phyloP scores from a whole-genome alignment of 2,888 invertebrate genomes.

The Ormyrus thymus region DNA sequence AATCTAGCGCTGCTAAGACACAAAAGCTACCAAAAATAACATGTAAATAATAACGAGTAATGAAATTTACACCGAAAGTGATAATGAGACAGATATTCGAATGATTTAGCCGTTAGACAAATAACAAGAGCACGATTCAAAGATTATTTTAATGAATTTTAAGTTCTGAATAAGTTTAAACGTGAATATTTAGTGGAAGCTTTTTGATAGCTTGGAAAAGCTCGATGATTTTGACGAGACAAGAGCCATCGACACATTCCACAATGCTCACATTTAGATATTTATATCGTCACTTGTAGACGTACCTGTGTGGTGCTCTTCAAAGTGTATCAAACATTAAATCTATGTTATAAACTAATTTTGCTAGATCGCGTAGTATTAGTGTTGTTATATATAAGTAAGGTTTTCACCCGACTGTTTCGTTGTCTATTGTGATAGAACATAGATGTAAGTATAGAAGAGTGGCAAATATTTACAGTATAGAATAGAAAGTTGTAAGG shows the following conservation, averaged over 20 bases:
- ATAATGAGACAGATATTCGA: no score
- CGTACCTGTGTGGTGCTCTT: conserved; percentile 54
- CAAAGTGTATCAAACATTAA: conserved; percentile 49
- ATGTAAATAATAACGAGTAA: no score
- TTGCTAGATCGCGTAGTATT: conserved; percentile 23
- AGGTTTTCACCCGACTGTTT: conserved; percentile 28
- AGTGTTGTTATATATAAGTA: conserved; percentile 25
- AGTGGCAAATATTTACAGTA: conserved; percentile 44
- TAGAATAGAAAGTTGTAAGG: neutral
- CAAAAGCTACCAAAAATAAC: no score
- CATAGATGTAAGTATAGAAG: conserved; percentile 28
- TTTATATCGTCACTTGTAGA: conserved; percentile 38
- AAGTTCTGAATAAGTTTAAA: no score
- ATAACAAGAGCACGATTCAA: no score
- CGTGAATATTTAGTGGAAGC: no score
- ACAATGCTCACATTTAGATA: conserved; percentile 39
- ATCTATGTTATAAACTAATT: conserved; percentile 47
- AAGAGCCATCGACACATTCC: conserved; percentile 13
- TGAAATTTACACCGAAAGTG: no score
- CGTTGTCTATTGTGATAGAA: conserved; percentile 34
- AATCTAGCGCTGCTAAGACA: no score
- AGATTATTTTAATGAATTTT: no score
- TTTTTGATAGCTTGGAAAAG: neutral
- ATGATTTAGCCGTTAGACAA: no score
- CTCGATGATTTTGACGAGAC: neutral